Percentiles rank a stretch among this genome's conserved stretches.
Conservation (phyloP, 2,888 invertebrate species). For the Tromatobia lineatoria region DNA sequence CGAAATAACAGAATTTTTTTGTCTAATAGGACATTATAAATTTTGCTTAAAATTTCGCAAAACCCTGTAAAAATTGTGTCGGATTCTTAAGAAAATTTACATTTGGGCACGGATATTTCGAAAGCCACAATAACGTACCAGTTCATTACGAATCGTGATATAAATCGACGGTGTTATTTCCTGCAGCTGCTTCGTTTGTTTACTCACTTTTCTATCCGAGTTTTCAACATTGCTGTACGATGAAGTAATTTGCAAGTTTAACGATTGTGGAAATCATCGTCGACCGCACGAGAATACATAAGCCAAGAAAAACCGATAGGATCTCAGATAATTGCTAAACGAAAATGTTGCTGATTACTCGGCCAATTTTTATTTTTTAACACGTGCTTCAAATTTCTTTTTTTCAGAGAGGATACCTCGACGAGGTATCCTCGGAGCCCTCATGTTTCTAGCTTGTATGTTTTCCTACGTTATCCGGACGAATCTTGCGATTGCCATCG, state of each 20-base stretch:
- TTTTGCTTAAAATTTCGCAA: no score
- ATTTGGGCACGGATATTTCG: no score
- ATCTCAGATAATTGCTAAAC: not conserved
- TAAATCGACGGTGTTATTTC: not conserved
- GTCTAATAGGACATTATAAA: no score
- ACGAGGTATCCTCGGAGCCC: constrained; percentile 88
- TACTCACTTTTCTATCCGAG: not conserved
- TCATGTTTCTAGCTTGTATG: constrained; percentile 92
- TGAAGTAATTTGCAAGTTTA: not conserved
- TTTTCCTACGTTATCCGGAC: constrained; percentile 92
- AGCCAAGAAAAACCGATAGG: not conserved
- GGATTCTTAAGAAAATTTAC: no score
- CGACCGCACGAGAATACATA: not conserved
- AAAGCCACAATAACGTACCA: no score
- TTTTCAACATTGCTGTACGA: constrained; percentile 17
- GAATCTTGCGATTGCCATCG: constrained; percentile 89
- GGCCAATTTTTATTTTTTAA: not conserved
- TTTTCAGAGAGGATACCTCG: constrained; percentile 86
- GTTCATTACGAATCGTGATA: not conserved
- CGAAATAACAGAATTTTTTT: no score
- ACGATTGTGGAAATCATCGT: not conserved
- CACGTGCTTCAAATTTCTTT: not conserved
- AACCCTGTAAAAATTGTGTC: no score
- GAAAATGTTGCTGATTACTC: not conserved
- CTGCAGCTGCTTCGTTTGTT: constrained; percentile 3